Evolutionary conservation across 2,113 vertebrate species (phyloP), one percentile per base, ranked within the genome.

Genomic region (Trochalopteron elliotii): DNA sequence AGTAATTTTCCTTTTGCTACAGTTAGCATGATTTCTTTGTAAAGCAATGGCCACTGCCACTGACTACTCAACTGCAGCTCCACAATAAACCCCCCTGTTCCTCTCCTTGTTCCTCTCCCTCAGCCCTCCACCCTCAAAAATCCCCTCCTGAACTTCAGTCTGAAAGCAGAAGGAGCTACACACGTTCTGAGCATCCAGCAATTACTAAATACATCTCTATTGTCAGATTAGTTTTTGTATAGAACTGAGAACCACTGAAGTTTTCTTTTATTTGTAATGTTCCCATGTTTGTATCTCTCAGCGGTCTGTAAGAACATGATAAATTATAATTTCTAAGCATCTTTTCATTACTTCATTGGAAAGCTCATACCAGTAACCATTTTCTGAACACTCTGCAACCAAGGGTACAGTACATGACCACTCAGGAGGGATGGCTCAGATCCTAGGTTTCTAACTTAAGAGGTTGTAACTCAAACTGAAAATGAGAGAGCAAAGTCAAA

Each of bases 161-260:
- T 87, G 89, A 97, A 93, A 96, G 59, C 49, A 93, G 82, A 93
- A 93, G 64, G 83, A 92, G 44, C 76, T 39, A 19, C 50, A 21
- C 2, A 15, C 1, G 0, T 70, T 57, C 68, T 69, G 25, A 70
- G 63, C 2, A 1, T 40, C 40, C 20, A 56, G 52, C 15, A 68
- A 35, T 80, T 53, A 55, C 47, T 64, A 71, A 90, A 79, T 7
- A 11, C 19, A 30, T 91, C n/a, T 80, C 15, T 56, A 15, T 28
- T 56, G 19, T 47, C 78, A 60, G 59, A 61, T 39, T 13, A 19
- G 10, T 39, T 82, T 71, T 52, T 64, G 15, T 42, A 5, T 21
- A 22, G 50, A 80, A 25, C 25, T 77, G 35, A 24, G 18, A 39
- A 16, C 7, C 63, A 70, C 17, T 2, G 2, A 37, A 39, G 35